A percentile compares a stretch with the other conserved stretches of the same genome.
Evolutionary conservation across 2,113 vertebrate genomes (phyloP).

Genomic region (Muscicapa adusta): DNA sequence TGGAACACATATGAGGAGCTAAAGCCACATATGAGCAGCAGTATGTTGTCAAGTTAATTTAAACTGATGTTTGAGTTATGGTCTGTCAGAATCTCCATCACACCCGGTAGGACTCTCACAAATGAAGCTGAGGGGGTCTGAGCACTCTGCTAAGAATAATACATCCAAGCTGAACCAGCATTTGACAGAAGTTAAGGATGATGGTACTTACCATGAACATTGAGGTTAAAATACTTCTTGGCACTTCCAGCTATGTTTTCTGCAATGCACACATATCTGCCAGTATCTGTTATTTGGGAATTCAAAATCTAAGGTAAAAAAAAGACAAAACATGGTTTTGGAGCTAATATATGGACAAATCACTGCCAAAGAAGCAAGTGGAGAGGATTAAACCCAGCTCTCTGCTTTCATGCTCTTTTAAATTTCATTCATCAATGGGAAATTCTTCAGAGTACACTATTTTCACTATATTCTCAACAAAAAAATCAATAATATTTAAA

Average conservation of each 20-base stretch:
- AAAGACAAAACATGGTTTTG: slow-evolving; percentile 1
- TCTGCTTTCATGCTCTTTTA: neutral
- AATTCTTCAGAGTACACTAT: neutral
- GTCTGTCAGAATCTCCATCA: neutral
- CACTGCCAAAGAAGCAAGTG: neutral
- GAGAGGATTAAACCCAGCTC: neutral
- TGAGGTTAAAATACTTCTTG: slow-evolving; percentile 91
- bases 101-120: neutral
- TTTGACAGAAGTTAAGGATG: neutral
- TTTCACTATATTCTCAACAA: neutral
- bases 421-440: neutral
- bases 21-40: neutral
- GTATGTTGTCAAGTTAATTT: neutral
- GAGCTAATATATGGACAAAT: neutral
- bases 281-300: slow-evolving; percentile 85
- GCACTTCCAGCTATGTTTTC: slow-evolving; percentile 88
- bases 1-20: neutral
- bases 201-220: slow-evolving; percentile 84
- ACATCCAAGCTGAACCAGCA: neutral
- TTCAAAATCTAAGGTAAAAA: slow-evolving; percentile 77
- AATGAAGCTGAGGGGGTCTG: neutral
- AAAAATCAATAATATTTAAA: neutral
- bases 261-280: slow-evolving; percentile 86
- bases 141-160: neutral
- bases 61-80: neutral